Base-by-base conservation (phyloP, 2,888 invertebrate species). In the Dastarcus helophoroides region DNA sequence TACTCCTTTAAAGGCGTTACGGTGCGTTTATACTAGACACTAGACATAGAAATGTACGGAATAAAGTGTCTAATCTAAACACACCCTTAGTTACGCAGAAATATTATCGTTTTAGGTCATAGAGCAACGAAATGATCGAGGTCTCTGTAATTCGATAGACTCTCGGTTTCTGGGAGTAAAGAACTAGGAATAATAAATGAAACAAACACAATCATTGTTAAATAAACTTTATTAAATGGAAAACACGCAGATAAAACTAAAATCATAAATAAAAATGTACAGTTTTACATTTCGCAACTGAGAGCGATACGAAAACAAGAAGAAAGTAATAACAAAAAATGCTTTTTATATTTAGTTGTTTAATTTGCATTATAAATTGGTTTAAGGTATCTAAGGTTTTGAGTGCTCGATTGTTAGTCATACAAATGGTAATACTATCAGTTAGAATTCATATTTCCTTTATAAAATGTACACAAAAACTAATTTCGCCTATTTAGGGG, bases 391-490 rank as follows among this genome's bases (percentile, higher is more conserved):
- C 48, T 33, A 33, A 45, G 40, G 41, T 41, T 46, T 36, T 37
- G 41, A 26, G 45, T 44, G 41, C 42, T 40, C 27, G 36, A 26
- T 41, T 41, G 40, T 44, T 47, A 47, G 41, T 43, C 24, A 44
- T 47, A 48, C 43, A 48, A 45, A 46, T 42, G 41, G 44, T 47
- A 50, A 46, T 47, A 44, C 46, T 48, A 37, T 46, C 38, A 44
- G 47, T 50, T 51, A 51, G 47, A 45, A 40, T 41, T 44, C 40
- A 40, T 42, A 36, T 45, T 40, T 26, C 32, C 34, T 41, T 46
- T 51, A 48, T 48, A 48, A 48, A 51, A 51, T 51, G 47, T 51
- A 51, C 49, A 49, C 46, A 50, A 50, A 50, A 47, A 47, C 41
- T 41, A 39, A 39, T 31, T 35, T n/a, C n/a, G n/a, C 39, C 40